Evolutionary conservation across 2,797 vertebrate genomes (phyloP).

Genomic region (Chiloscyllium punctatum): DNA sequence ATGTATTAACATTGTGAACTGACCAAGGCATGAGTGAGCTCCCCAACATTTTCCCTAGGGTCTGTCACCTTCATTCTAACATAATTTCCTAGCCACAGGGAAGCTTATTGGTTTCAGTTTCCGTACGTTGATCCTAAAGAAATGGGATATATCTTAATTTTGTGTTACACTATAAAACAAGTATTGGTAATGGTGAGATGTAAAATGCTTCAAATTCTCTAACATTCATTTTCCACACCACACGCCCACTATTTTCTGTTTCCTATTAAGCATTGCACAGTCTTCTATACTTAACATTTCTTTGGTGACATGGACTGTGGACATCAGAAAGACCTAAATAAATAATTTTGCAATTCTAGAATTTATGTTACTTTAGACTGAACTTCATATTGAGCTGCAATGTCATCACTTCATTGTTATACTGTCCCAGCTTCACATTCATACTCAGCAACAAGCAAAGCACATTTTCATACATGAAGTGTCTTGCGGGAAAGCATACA

Average conservation of each 20-base stretch:
- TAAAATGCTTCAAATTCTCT: neutral
- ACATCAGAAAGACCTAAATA: neutral
- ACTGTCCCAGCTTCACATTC: constrained; percentile 1
- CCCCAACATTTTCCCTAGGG: too few species aligned
- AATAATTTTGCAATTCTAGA: neutral
- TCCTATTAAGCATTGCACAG: neutral
- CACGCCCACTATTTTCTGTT: neutral
- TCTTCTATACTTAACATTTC: neutral
- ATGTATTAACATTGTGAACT: too few species aligned
- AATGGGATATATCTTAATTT: neutral
- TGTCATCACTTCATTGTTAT: neutral
- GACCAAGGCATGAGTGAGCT: too few species aligned
- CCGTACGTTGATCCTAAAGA: constrained; percentile 43
- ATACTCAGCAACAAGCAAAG: neutral
- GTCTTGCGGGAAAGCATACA: neutral
- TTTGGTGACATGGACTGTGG: neutral
- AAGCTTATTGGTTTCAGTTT: constrained; percentile 43
- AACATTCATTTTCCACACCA: neutral
- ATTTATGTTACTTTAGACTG: neutral
- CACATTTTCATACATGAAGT: neutral
- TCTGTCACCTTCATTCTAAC: too few species aligned
- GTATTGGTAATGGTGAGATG: neutral
- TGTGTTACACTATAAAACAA: neutral
- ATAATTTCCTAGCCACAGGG: constrained; percentile 37
- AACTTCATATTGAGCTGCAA: neutral